phyloP scores from a whole-genome alignment of 1,140 invertebrate genomes.

The Tribolium castaneum region DNA sequence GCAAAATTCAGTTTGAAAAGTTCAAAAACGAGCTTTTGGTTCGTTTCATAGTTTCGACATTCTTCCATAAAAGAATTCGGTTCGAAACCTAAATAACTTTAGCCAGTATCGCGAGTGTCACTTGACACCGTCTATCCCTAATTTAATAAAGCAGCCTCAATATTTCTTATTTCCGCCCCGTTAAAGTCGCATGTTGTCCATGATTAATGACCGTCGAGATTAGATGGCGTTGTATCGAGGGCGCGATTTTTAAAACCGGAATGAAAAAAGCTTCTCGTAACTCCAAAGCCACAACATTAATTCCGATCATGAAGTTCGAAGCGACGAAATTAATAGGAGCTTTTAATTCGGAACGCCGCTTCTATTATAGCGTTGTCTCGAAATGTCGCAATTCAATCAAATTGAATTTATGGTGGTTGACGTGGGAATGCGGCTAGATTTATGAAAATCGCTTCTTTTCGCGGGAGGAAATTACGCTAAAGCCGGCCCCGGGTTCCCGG shows the following conservation, averaged over 20 bases:
- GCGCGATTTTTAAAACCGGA: not conserved
- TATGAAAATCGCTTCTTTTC: constrained; percentile 13
- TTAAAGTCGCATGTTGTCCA: constrained; percentile 1
- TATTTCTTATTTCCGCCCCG: constrained; percentile 11
- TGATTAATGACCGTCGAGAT: constrained; percentile 6
- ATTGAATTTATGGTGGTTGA: constrained; percentile 26
- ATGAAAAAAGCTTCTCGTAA: not conserved
- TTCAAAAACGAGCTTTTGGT: not conserved
- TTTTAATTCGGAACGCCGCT: not conserved
- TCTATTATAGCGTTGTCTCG: not conserved
- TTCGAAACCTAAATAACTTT: no score
- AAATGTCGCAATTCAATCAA: constrained; percentile 14
- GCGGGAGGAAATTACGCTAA: not conserved
- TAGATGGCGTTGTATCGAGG: not conserved
- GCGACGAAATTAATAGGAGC: constrained; percentile 20
- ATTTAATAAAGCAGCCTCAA: constrained; percentile 11
- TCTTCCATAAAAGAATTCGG: no score
- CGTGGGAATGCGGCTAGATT: not conserved
- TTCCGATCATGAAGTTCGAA: not conserved
- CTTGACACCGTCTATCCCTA: not conserved
- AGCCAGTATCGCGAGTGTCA: no score
- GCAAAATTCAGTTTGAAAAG: not conserved
- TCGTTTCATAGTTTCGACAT: no score
- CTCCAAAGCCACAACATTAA: not conserved
- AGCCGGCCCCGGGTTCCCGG: not conserved